Conservation (phyloP, 2,888 invertebrate genomes). For the Alcis repandata region DNA sequence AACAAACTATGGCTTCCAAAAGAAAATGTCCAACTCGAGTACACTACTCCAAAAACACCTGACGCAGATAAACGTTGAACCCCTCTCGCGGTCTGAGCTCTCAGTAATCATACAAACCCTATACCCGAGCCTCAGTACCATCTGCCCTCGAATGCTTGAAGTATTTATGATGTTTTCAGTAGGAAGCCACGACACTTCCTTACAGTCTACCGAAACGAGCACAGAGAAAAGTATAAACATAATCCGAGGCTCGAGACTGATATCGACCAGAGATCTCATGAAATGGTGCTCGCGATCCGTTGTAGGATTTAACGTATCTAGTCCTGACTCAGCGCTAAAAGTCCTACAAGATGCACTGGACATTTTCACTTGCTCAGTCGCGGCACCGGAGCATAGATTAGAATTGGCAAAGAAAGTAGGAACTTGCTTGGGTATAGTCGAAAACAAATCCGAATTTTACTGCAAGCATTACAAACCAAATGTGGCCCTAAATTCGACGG, state of each 20-base stretch:
- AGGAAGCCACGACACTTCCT: slow-evolving; percentile 87
- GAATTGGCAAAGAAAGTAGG: slow-evolving; percentile 91
- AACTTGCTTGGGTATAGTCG: slow-evolving; percentile 92
- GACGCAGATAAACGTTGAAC: slow-evolving; percentile 93
- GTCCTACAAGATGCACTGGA: slow-evolving; percentile 96
- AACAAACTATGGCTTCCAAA: slow-evolving; percentile 88
- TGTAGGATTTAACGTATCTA: slow-evolving; percentile 90
- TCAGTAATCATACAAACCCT: slow-evolving; percentile 89
- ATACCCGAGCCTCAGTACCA: slow-evolving; percentile 90
- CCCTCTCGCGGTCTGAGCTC: slow-evolving; percentile 91
- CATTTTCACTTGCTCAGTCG: slow-evolving; percentile 94
- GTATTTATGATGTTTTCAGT: slow-evolving; percentile 93
- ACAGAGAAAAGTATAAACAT: slow-evolving; percentile 62
- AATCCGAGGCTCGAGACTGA: slow-evolving; percentile 87
- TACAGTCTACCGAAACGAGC: slow-evolving; percentile 70
- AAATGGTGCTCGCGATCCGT: slow-evolving; percentile 95
- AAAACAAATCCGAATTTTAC: slow-evolving; percentile 93
- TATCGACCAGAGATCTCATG: slow-evolving; percentile 95
- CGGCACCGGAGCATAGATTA: slow-evolving; percentile 88
- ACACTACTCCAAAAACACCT: slow-evolving; percentile 93
- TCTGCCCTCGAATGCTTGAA: slow-evolving; percentile 92
- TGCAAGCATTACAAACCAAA: slow-evolving; percentile 92
- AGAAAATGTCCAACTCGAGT: slow-evolving; percentile 88
- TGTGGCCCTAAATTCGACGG: slow-evolving; percentile 85
- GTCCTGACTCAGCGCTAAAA: slow-evolving; percentile 89